Conservation (phyloP, 2,113 vertebrate species). For the Ochotona curzoniae region DNA sequence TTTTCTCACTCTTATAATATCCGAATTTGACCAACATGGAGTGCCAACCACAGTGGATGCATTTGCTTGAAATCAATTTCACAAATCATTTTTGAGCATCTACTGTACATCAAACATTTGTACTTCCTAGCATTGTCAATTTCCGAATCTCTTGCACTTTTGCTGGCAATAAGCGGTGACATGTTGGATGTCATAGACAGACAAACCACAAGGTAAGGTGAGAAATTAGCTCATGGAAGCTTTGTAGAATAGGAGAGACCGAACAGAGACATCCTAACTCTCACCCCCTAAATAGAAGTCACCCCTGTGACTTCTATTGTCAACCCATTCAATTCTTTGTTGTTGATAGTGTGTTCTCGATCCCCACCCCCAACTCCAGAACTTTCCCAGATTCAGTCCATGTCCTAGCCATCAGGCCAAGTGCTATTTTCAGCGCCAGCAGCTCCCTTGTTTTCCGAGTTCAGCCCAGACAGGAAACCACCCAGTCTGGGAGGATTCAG, state of each 20-base stretch:
- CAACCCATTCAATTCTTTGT: background rate
- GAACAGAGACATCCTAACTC: slow-evolving; percentile 30
- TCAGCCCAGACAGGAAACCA: slow-evolving; percentile 85
- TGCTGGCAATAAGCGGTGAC: background rate
- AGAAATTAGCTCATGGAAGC: slow-evolving; percentile 40
- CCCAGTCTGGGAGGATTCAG: slow-evolving; percentile 77
- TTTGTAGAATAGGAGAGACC: background rate
- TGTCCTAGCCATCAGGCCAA: slow-evolving; percentile 43
- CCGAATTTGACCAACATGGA: background rate
- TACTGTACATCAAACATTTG: background rate
- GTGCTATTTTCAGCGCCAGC: slow-evolving; percentile 74
- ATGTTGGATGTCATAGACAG: background rate
- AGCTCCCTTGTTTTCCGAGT: slow-evolving; percentile 80
- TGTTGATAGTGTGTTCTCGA: slow-evolving; percentile 42
- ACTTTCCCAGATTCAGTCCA: slow-evolving; percentile 64
- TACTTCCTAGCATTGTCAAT: background rate
- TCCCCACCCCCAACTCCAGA: slow-evolving; percentile 42
- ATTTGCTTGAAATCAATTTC: background rate
- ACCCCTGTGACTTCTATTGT: slow-evolving; percentile 35
- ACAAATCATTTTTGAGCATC: background rate
- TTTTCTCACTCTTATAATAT: background rate
- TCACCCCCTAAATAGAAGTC: background rate
- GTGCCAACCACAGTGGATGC: background rate
- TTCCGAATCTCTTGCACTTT: background rate
- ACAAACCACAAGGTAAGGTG: slow-evolving; percentile 22